These are phyloP conservation scores for Ptychochromis oligacanthus DNA, from an alignment of 2,113 vertebrate genomes.

Conservation along the genomic window DNA sequence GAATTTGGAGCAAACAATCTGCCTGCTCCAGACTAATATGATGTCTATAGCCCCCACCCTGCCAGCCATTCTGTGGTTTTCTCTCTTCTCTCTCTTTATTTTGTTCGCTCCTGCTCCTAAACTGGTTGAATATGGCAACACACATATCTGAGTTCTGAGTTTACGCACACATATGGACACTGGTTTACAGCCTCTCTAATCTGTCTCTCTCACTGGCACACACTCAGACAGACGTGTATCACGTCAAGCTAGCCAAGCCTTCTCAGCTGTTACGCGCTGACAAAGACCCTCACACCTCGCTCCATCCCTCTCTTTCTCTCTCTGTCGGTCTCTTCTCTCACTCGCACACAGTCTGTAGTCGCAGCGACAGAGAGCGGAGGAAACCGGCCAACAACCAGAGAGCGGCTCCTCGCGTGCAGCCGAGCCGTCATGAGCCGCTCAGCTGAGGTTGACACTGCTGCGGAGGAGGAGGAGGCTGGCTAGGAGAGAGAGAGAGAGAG, in stretches of 20 bases:
- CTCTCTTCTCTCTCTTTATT: neutral
- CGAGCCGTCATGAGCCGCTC: conserved; percentile 58
- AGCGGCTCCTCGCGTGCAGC: conserved; percentile 40
- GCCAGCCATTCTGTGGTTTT: too few relatives aligned
- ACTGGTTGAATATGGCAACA: neutral
- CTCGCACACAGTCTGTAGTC: neutral
- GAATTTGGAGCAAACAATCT: neutral
- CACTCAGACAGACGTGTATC: neutral
- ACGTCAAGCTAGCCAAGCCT: neutral
- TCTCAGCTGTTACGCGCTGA: neutral
- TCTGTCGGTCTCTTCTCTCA: neutral
- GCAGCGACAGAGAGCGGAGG: conserved; percentile 24
- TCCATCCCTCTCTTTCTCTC: neutral
- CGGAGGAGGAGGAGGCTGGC: conserved; percentile 68
- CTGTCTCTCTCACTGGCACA: neutral
- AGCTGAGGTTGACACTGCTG: conserved; percentile 53
- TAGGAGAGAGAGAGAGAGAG: conserved; percentile 44
- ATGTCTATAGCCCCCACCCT: neutral
- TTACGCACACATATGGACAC: neutral
- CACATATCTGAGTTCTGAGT: neutral
- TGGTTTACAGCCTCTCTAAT: neutral
- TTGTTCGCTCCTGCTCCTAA: neutral
- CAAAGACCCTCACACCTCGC: conserved; percentile 9
- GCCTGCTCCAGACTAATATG: neutral
- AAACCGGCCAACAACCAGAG: neutral